Conservation (phyloP, 2,113 vertebrate species). For the Arenaria interpres region DNA sequence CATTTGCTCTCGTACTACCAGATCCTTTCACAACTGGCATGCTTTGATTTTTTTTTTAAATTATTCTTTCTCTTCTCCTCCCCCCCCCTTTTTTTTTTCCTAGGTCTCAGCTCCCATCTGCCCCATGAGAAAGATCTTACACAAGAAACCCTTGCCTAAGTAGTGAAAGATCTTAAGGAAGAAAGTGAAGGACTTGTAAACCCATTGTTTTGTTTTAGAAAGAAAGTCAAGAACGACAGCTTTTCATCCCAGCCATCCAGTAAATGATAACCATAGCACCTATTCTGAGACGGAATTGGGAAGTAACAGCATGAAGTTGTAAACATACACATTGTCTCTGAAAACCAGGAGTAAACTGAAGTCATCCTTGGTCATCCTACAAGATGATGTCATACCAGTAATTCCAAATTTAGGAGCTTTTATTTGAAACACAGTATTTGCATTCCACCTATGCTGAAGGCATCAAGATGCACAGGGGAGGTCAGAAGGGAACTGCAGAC, state of each 20-base stretch:
- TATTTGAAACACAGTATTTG: background rate
- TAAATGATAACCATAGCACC: background rate
- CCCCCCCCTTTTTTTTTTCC: too few species aligned
- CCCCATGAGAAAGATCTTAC: background rate
- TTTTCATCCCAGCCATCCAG: background rate
- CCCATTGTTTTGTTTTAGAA: background rate
- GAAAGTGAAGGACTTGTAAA: background rate
- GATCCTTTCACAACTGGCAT: background rate
- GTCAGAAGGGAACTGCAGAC: background rate
- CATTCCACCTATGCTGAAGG: too few species aligned
- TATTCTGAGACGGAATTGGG: background rate
- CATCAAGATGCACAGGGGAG: background rate
- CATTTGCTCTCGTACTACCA: background rate
- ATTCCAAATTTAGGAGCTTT: background rate
- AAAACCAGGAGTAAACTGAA: background rate
- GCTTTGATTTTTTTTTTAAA: background rate
- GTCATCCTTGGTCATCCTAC: background rate
- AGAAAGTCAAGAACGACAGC: background rate
- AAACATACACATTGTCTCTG: background rate
- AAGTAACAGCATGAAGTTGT: background rate
- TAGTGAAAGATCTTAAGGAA: background rate
- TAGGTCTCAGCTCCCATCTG: background rate
- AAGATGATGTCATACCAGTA: background rate
- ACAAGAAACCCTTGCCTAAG: background rate
- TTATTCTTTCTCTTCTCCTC: background rate